Base-by-base conservation (phyloP, 2,113 vertebrate species). In the Thermophis baileyi region DNA sequence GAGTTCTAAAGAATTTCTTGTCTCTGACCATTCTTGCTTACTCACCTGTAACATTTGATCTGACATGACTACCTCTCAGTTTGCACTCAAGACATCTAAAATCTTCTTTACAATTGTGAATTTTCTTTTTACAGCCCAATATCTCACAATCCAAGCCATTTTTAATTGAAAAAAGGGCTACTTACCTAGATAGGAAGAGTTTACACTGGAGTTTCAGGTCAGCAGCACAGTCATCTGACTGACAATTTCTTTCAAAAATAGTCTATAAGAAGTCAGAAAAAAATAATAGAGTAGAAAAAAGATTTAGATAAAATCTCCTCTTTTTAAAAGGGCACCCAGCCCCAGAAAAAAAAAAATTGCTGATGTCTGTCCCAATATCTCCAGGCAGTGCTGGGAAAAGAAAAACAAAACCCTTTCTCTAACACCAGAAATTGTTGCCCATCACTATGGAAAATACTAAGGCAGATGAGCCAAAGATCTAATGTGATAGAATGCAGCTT, bases 171-270 rank as follows among this genome's bases (percentile, higher is more conserved):
- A 8, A 74, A 91, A 85, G 35, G 44, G 91, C 93, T 55, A 95
- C 98, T 92, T 97, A 99, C 99, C 99, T 97, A 63, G 99, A 99
- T 1, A 99, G 98, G 96, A 99, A 7, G 90, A 99, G 96, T 94
- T 98, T 98, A 85, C 99, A 99, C 94, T 97, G 98, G 90, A 99
- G 98, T 94, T 98, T 98, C 94, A 99, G 97, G 96, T 99, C 99
- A 0, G 99, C 98, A 0, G 99, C 99, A 27, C 99, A 99, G 96
- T 99, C 99, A 44, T 99, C 99, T 0, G 99, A 99, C 25, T 97
- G 98, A 97, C 99, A 99, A 93, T 99, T 99, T 96, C 99, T 99
- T 97, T 99, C 99, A 96, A 99, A 99, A 96, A 98, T 98, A 5
- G 99, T 99, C 99, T 99, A 97, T 51, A 60, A 94, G 95, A 93